These are phyloP conservation scores for Thymallus thymallus DNA, from an alignment of 2,113 vertebrate genomes.

Conservation along the genomic window DNA sequence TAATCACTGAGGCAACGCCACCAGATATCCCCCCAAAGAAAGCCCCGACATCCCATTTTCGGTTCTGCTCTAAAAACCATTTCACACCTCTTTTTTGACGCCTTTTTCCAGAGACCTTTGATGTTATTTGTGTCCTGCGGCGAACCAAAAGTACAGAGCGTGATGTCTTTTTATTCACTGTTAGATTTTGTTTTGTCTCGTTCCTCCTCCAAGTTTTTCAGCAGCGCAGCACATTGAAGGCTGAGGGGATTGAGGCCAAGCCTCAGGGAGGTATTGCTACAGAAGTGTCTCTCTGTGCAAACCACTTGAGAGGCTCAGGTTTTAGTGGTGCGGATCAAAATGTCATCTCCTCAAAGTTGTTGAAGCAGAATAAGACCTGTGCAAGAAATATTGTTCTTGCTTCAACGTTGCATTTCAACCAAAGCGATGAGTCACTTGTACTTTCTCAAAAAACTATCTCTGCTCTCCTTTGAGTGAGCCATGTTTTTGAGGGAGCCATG, in stretches of 20 bases:
- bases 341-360: slow-evolving; percentile 23
- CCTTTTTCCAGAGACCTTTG: slow-evolving; percentile 57
- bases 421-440: too few relatives aligned
- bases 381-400: too few relatives aligned
- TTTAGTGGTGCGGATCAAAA: slow-evolving; percentile 22
- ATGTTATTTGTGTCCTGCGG: slow-evolving; percentile 65
- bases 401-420: too few relatives aligned
- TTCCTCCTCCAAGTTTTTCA: slow-evolving; percentile 22
- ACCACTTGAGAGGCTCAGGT: slow-evolving; percentile 35
- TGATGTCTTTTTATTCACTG: slow-evolving; percentile 45
- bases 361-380: slow-evolving; percentile 7
- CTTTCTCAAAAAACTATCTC: too few relatives aligned
- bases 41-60: slow-evolving; percentile 24
- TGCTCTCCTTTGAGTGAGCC: too few relatives aligned
- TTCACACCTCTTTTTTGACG: background rate
- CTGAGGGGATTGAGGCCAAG: slow-evolving; percentile 42
- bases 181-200: slow-evolving; percentile 39
- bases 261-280: slow-evolving; percentile 32
- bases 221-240: slow-evolving; percentile 50
- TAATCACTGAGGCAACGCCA: slow-evolving; percentile 39
- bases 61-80: slow-evolving; percentile 31
- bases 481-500: too few relatives aligned
- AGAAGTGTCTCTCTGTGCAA: slow-evolving; percentile 24
- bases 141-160: slow-evolving; percentile 47
- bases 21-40: slow-evolving; percentile 29